Evolutionary conservation across 1,140 invertebrate species (phyloP).

Genomic region (Drosophila nigromelanica): DNA sequence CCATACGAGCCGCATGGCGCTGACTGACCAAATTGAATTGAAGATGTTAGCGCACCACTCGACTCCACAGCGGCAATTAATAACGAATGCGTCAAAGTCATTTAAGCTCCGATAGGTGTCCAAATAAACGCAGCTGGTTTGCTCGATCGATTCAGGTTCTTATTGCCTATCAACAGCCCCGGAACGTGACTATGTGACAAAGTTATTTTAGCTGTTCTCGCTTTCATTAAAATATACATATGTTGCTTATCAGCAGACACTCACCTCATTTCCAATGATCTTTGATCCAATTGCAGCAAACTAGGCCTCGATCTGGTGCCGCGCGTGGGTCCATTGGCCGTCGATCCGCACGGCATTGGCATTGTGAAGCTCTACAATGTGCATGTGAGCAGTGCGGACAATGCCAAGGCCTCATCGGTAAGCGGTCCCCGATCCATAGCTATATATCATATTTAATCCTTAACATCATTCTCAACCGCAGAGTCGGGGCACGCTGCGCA

Average conservation of each 20-base stretch:
- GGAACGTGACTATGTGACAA: conserved; percentile 64
- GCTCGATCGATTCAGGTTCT: conserved; percentile 38
- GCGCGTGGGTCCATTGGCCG: conserved; percentile 92
- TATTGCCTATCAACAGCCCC: conserved; percentile 27
- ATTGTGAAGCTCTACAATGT: conserved; percentile 95
- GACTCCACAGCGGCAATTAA: conserved; percentile 63
- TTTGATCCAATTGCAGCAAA: conserved; percentile 88
- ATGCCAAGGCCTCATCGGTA: conserved; percentile 89
- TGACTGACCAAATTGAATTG: conserved; percentile 73
- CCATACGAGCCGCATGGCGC: conserved; percentile 35
- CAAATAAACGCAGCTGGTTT: conserved; percentile 49
- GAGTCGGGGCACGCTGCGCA: conserved; percentile 89
- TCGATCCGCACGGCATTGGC: conserved; percentile 94
- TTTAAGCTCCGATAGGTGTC: conserved; percentile 54
- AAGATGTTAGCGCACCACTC: conserved; percentile 62
- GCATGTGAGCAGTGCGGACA: conserved; percentile 92
- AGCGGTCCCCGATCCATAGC: conserved; percentile 58
- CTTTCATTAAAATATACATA: conserved; percentile 37
- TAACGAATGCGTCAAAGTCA: conserved; percentile 65
- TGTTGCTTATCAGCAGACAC: conserved; percentile 5
- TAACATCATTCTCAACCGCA: conserved; percentile 35
- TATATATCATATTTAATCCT: too few species aligned
- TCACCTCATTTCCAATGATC: conserved; percentile 31
- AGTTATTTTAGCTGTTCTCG: conserved; percentile 63
- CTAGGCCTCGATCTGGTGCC: conserved; percentile 96